phyloP scores from a whole-genome alignment of 2,888 invertebrate species.

The Drosophila paramelanica region DNA sequence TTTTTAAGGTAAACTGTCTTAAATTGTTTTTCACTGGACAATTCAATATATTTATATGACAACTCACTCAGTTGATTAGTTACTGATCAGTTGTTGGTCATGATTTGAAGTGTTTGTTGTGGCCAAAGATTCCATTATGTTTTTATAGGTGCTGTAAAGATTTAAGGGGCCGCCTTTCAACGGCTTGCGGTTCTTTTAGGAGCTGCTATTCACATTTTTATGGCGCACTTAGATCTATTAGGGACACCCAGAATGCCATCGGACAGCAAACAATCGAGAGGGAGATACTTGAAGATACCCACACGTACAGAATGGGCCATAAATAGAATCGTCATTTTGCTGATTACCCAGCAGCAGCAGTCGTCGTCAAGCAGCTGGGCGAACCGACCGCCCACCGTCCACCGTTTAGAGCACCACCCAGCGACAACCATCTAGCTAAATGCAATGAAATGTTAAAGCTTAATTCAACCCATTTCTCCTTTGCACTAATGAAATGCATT shows the following conservation, averaged over 20 bases:
- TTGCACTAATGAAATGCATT: conserved; percentile 60
- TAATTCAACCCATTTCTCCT: conserved; percentile 43
- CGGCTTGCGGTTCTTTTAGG: conserved; percentile 24
- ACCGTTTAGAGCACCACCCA: neutral
- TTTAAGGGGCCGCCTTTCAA: conserved; percentile 29
- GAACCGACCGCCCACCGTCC: neutral
- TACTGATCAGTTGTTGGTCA: conserved; percentile 5
- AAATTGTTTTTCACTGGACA: too few relatives aligned
- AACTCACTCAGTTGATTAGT: conserved; percentile 11
- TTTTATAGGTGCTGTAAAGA: conserved; percentile 28
- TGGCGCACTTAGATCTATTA: conserved; percentile 45
- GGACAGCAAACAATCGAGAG: conserved; percentile 3
- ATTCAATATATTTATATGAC: neutral
- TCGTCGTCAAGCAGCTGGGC: too few relatives aligned
- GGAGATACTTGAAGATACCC: conserved; percentile 2
- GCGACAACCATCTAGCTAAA: conserved; percentile 16
- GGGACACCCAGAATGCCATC: conserved; percentile 5
- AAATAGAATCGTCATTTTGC: conserved; percentile 55
- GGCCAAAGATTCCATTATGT: too few relatives aligned
- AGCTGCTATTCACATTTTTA: conserved; percentile 31
- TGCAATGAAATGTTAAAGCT: conserved; percentile 65
- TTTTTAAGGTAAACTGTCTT: too few relatives aligned
- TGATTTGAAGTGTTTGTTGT: conserved; percentile 6
- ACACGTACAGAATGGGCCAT: conserved; percentile 44
- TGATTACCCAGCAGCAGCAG: conserved; percentile 35